phyloP scores from a whole-genome alignment of 2,797 vertebrate species.

The Danio albolineatus region DNA sequence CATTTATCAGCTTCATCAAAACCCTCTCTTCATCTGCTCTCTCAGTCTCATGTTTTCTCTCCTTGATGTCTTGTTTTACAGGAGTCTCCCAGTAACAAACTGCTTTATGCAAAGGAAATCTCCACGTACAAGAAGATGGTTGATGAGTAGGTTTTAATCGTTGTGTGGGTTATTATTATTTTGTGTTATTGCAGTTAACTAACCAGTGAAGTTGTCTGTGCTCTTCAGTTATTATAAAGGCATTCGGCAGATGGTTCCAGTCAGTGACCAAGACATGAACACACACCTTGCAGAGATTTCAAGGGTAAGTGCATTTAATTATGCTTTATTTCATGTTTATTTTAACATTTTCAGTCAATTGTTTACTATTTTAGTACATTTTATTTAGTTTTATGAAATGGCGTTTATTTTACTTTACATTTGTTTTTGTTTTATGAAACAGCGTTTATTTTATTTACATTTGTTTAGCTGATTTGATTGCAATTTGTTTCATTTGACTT shows the following conservation, averaged over 20 bases:
- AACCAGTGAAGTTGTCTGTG: background rate
- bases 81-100: constrained; percentile 99
- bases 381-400: background rate
- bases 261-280: constrained; percentile 99
- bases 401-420: background rate
- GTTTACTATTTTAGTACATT: background rate
- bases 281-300: constrained; percentile 98
- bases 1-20: background rate
- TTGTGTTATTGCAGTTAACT: background rate
- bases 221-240: constrained; percentile 91
- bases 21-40: background rate
- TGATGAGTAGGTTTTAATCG: constrained; percentile 89
- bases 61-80: constrained; percentile 66
- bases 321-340: background rate
- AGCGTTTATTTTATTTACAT: too few species aligned
- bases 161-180: background rate
- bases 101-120: constrained; percentile 98
- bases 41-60: background rate
- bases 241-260: constrained; percentile 94
- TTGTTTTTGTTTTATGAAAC: too few species aligned
- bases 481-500: background rate
- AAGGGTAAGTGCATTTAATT: constrained; percentile 80
- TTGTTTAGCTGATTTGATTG: background rate
- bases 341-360: too few species aligned
- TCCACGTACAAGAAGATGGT: constrained; percentile 99